Percentiles rank a stretch among this genome's conserved stretches.
Evolutionary conservation across 2,888 invertebrate genomes (phyloP).

Genomic region (Drosophila austrosaltans): DNA sequence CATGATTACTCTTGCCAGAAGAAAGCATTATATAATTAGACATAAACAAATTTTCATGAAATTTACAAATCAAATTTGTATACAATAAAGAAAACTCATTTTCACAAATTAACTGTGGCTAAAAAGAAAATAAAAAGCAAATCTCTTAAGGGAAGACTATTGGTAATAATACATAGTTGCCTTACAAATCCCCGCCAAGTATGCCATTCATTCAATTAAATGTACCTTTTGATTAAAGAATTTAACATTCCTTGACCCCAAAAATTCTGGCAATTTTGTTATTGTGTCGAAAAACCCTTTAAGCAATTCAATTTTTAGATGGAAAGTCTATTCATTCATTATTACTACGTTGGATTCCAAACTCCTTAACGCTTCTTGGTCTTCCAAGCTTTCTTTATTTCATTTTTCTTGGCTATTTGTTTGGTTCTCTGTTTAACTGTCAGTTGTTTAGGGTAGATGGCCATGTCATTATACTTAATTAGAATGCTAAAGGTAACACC

Average conservation of each 20-base stretch:
- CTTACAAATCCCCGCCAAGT: too few relatives aligned
- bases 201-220: too few relatives aligned
- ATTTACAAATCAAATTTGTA: constrained; percentile 11
- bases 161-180: too few relatives aligned
- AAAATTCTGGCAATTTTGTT: neutral
- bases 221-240: neutral
- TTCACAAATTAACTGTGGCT: neutral
- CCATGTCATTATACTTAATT: constrained; percentile 20
- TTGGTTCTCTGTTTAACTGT: neutral
- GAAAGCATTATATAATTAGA: constrained; percentile 1
- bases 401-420: neutral
- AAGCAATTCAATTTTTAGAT: neutral
- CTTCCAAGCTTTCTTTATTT: neutral
- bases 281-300: neutral
- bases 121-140: neutral
- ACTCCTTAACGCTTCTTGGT: neutral
- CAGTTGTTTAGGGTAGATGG: constrained; percentile 13
- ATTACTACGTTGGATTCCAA: too few relatives aligned
- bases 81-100: constrained; percentile 2
- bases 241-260: neutral
- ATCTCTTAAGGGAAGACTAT: neutral
- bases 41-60: neutral
- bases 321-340: neutral
- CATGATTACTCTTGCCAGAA: constrained; percentile 1
- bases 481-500: neutral